Base-by-base conservation (phyloP, 64 coral and sea anemone genomes). In the Stichodactyla helianthus region DNA sequence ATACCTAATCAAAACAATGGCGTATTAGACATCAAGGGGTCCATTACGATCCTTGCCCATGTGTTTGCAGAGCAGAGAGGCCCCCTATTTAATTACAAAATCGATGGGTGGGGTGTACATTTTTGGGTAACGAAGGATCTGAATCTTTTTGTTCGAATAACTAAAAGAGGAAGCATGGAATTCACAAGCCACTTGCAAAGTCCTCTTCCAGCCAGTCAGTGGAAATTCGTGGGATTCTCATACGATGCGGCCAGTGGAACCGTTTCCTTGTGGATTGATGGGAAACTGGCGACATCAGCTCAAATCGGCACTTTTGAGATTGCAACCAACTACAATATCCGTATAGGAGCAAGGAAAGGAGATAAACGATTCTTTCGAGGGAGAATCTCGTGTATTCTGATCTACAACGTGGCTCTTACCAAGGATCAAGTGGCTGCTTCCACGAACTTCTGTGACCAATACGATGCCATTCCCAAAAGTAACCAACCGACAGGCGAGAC, bases 61-160 rank as follows among this genome's bases (percentile, higher is more conserved):
- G 62, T 91, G 3, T 87, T 50, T 6, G 59, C 71, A 10, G 11
- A 58, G 26, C 18, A 25, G 13, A 16, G 12, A 20, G 90, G 90
- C 5, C 90, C 84, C 4, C 52, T 91, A 11, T 86, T 91, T 8
- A 87, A 82, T 51, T 87, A 91, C 59, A 86, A 70, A 18, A 52
- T 79, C 0, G 53, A 87, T 10, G 90, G 90, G 12, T 82, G 51
- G 57, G 89, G 90, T 0, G 77, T 87, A 8, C 51, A 71, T 16
- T 52, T 86, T 13, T 91, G 84, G 84, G 59, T 91, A 53, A 18
- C 16, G 0, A 87, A 8, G 2, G 50, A 15, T n/a, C n/a, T 12
- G 2, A 54, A 82, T 7, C 85, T 91, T 0, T 87, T 82, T 51
- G 84, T 57, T 0, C 84, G 85, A 5, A 58, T 91, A n/a, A 56